Percentiles rank a stretch among this genome's conserved stretches.
Conservation (phyloP, 1,140 invertebrate species). For the Lamellibrachia luymesi region DNA sequence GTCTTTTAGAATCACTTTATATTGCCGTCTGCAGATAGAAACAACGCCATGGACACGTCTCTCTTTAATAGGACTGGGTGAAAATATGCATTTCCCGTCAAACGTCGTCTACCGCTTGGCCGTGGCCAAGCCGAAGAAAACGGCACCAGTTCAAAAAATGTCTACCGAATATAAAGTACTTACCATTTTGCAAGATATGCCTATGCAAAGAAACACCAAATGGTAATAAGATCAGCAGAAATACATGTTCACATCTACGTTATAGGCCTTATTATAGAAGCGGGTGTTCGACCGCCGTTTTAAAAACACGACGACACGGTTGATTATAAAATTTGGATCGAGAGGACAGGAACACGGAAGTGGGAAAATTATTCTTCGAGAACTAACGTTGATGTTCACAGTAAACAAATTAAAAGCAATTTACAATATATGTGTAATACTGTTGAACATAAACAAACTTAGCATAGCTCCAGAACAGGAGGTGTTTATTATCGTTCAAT, state of each 20-base stretch:
- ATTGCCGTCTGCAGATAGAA: too few species aligned
- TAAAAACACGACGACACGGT: not conserved
- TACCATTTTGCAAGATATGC: not conserved
- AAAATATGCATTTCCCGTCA: too few species aligned
- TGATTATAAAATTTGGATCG: not conserved
- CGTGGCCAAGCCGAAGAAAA: not conserved
- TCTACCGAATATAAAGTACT: not conserved
- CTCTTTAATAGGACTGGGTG: too few species aligned
- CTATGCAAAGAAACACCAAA: not conserved
- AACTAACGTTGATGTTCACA: not conserved
- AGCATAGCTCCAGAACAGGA: not conserved
- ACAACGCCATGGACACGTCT: too few species aligned
- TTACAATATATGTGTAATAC: not conserved
- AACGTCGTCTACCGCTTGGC: too few species aligned
- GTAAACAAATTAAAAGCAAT: not conserved
- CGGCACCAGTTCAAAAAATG: not conserved
- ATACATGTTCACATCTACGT: not conserved
- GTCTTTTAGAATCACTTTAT: too few species aligned
- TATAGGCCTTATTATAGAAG: not conserved
- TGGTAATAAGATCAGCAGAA: not conserved
- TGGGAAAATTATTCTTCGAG: not conserved
- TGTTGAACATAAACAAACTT: not conserved
- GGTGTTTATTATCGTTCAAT: too few species aligned
- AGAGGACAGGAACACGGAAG: not conserved
- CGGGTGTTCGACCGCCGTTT: not conserved